Percentiles rank a stretch among this genome's conserved stretches.
Evolutionary conservation across 2,113 vertebrate species (phyloP).

Genomic region (Parus major): DNA sequence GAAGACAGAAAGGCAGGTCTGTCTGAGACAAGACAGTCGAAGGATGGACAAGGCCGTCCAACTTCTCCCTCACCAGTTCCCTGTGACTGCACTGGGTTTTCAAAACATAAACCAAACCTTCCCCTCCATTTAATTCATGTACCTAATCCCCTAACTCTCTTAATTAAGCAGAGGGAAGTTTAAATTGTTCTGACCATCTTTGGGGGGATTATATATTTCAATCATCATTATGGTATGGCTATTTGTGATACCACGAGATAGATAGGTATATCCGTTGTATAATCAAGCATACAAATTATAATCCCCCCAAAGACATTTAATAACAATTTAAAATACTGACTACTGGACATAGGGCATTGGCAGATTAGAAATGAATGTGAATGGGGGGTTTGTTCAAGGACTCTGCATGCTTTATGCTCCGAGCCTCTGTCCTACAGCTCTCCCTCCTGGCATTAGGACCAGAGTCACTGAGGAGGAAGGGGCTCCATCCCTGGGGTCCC

Average conservation of each 20-base stretch:
- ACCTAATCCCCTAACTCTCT: conserved; percentile 72
- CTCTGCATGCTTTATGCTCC: not conserved
- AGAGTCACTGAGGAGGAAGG: rapidly evolving
- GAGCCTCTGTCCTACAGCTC: not conserved
- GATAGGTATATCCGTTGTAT: conserved; percentile 71
- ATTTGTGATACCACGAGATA: conserved; percentile 73
- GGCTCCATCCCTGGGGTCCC: not conserved
- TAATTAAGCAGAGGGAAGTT: conserved; percentile 76
- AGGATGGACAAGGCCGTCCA: not conserved
- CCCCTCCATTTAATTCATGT: conserved; percentile 37
- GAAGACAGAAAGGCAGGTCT: not conserved
- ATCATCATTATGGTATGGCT: conserved; percentile 77
- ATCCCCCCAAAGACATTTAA: conserved; percentile 73
- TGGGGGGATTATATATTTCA: conserved; percentile 80
- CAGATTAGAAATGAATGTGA: conserved; percentile 49
- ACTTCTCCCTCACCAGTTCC: not conserved
- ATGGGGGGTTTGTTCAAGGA: conserved; percentile 11
- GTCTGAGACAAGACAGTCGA: not conserved
- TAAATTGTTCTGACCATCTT: conserved; percentile 81
- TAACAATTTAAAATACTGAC: conserved; percentile 68
- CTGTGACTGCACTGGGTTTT: conserved; percentile 8
- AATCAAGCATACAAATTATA: conserved; percentile 78
- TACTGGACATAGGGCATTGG: conserved; percentile 51
- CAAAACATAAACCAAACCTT: conserved; percentile 45
- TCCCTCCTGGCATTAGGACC: not conserved